phyloP scores from a whole-genome alignment of 1,140 invertebrate genomes.

The Danaus plexippus region DNA sequence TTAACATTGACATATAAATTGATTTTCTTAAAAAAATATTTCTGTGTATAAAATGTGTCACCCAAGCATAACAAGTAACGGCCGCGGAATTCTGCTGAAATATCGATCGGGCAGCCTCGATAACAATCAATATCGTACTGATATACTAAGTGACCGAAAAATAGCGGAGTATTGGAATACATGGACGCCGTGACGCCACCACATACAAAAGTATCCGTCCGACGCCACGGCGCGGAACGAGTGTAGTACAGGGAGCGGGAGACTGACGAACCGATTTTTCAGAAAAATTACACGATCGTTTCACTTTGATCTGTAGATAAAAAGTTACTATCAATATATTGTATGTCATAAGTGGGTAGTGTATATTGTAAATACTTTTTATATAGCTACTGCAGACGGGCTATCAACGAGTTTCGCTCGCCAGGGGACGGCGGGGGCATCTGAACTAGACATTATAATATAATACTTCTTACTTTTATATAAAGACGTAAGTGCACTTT shows the following conservation, averaged over 20 bases:
- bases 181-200: too few species aligned
- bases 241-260: conserved; percentile 3
- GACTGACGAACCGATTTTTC: conserved; percentile 21
- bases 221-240: too few species aligned
- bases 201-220: too few species aligned
- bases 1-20: conserved; percentile 69
- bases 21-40: conserved; percentile 68
- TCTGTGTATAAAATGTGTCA: conserved; percentile 70
- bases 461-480: conserved; percentile 61
- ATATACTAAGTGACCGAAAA: too few species aligned
- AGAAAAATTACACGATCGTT: conserved; percentile 36
- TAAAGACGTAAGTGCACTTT: conserved; percentile 69
- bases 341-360: conserved; percentile 56
- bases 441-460: conserved; percentile 40
- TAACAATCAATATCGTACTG: conserved; percentile 8
- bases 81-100: conserved; percentile 40
- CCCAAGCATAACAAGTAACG: conserved; percentile 59
- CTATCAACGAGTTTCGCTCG: conserved; percentile 55
- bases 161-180: too few species aligned
- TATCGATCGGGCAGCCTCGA: conserved; percentile 4
- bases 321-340: conserved; percentile 63
- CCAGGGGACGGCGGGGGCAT: conserved; percentile 32
- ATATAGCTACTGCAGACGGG: conserved; percentile 60
- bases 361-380: conserved; percentile 66
- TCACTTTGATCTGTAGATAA: conserved; percentile 62